phyloP scores from a whole-genome alignment of 2,797 vertebrate genomes.

The Danio kyathit region DNA sequence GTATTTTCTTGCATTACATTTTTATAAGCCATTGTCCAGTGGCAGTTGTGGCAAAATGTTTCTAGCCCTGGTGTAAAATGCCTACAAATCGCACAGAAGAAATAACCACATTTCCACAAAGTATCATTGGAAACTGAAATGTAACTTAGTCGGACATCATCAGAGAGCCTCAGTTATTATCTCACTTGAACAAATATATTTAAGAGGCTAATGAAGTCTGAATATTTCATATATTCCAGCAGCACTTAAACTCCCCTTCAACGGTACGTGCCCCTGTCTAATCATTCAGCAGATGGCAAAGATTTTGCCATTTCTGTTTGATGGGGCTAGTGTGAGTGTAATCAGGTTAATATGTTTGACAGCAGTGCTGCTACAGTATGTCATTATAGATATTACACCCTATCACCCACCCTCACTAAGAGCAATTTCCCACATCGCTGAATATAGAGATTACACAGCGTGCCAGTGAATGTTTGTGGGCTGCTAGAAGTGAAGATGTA shows the following conservation, averaged over 20 bases:
- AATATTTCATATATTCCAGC: slow-evolving; percentile 14
- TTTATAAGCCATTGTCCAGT: no score
- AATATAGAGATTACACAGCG: slow-evolving; percentile 39
- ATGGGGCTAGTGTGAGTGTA: slow-evolving; percentile 35
- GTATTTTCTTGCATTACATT: no score
- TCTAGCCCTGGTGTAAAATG: no score
- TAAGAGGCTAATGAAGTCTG: slow-evolving; percentile 12
- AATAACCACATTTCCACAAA: not conserved
- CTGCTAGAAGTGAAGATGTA: slow-evolving; percentile 1
- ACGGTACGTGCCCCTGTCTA: not conserved
- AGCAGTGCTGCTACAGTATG: slow-evolving; percentile 34
- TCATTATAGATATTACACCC: slow-evolving; percentile 47
- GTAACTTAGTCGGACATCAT: slow-evolving; percentile 6
- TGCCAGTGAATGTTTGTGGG: not conserved
- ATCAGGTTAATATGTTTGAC: slow-evolving; percentile 52
- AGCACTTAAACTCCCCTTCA: slow-evolving; percentile 10
- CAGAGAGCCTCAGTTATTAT: not conserved
- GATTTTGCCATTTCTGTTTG: slow-evolving; percentile 19
- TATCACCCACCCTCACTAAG: slow-evolving; percentile 33
- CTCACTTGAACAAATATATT: slow-evolving; percentile 19
- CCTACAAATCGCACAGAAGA: no score
- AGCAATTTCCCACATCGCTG: slow-evolving; percentile 32
- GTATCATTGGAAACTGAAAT: not conserved
- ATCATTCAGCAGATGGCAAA: slow-evolving; percentile 35
- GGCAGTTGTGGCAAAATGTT: no score